Conservation (phyloP, 2,113 vertebrate genomes). For the Merops nubicus region DNA sequence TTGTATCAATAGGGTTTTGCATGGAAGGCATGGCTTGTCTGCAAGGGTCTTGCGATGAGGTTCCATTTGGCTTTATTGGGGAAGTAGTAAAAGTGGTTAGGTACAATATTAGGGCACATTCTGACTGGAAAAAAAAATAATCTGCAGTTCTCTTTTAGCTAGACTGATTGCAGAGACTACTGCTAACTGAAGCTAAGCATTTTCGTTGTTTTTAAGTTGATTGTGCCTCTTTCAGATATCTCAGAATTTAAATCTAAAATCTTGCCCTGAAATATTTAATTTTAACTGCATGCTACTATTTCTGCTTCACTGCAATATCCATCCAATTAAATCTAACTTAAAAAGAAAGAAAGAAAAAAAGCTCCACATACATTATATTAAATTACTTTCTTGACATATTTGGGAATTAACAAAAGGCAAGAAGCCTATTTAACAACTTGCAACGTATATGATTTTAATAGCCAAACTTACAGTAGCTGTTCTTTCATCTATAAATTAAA, state of each 20-base stretch:
- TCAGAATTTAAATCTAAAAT: neutral
- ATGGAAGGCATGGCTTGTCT: neutral
- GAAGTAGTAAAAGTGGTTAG: neutral
- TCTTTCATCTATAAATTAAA: conserved; percentile 69
- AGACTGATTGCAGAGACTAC: accelerated
- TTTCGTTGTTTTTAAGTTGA: neutral
- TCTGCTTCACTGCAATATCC: conserved; percentile 13
- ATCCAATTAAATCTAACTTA: conserved; percentile 37
- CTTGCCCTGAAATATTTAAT: neutral
- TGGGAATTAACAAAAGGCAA: conserved; percentile 8
- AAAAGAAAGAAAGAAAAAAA: neutral
- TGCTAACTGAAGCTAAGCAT: too few relatives aligned
- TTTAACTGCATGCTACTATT: neutral
- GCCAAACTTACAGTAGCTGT: conserved; percentile 19
- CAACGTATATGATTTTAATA: conserved; percentile 33
- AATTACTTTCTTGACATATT: conserved; percentile 41
- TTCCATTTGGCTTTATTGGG: neutral
- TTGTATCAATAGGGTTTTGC: neutral
- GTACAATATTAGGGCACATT: neutral
- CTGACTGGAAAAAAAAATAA: neutral
- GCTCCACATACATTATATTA: neutral
- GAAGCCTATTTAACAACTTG: conserved; percentile 34
- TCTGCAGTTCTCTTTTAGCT: neutral
- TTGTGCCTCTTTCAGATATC: neutral
- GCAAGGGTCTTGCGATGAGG: neutral